Conservation (phyloP, 2,113 vertebrate genomes). For the Podarcis cretensis region DNA sequence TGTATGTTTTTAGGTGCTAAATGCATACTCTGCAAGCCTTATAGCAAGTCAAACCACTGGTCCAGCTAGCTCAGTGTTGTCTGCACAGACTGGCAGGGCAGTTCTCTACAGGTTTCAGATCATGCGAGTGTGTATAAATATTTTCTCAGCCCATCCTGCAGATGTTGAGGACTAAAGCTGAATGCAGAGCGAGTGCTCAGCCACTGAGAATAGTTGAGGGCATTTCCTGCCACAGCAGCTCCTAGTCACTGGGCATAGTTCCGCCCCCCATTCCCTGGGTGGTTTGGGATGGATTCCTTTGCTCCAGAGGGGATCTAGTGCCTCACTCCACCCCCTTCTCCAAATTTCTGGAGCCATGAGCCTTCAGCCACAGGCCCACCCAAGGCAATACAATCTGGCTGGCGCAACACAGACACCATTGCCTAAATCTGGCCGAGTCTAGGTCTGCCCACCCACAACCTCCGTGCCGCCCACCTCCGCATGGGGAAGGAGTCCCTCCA, state of each 20-base stretch:
- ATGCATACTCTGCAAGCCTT: not conserved
- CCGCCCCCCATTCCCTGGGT: no score
- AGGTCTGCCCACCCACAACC: not conserved
- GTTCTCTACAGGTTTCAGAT: not conserved
- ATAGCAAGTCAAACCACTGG: no score
- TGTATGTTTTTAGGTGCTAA: no score
- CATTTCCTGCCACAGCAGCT: not conserved
- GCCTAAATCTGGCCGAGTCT: no score
- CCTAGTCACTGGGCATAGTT: not conserved
- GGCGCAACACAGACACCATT: not conserved
- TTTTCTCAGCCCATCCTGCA: not conserved
- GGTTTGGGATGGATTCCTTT: not conserved
- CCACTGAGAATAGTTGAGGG: not conserved
- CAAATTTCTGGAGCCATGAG: not conserved
- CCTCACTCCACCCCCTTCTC: not conserved
- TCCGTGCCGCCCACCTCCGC: not conserved
- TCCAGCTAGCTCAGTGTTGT: no score
- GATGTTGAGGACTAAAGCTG: not conserved
- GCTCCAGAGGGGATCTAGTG: no score
- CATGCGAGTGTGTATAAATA: no score
- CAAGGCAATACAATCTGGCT: not conserved
- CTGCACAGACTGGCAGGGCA: not conserved
- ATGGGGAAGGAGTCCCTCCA: accelerated
- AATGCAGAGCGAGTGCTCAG: not conserved
- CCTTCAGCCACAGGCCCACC: not conserved